Percentiles rank a stretch among this genome's conserved stretches.
Evolutionary conservation across 2,888 invertebrate species (phyloP).

Genomic region (Acronicta alni): DNA sequence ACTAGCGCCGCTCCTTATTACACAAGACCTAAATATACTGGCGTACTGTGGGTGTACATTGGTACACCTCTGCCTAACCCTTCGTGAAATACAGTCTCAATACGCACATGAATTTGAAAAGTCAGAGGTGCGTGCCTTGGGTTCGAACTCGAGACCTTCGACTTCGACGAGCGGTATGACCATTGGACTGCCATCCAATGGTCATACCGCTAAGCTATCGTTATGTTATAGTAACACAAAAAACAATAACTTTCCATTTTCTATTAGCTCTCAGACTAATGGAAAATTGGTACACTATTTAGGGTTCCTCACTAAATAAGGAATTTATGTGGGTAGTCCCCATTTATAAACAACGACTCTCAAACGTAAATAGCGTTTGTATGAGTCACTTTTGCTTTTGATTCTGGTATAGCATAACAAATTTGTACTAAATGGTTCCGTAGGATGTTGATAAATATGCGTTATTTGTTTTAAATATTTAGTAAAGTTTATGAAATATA

Average conservation of each 20-base stretch:
- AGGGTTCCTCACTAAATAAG: constrained; percentile 20
- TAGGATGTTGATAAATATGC: constrained; percentile 26
- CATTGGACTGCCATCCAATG: too few species aligned
- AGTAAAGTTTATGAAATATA: constrained; percentile 16
- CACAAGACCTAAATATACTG: too few species aligned
- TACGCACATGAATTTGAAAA: too few species aligned
- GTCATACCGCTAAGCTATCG: too few species aligned
- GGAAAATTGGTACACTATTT: constrained; percentile 9
- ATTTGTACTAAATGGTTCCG: constrained; percentile 32
- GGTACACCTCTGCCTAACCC: too few species aligned
- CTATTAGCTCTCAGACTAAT: constrained; percentile 10
- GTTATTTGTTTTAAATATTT: constrained; percentile 28
- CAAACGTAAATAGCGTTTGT: constrained; percentile 47
- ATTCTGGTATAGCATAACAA: constrained; percentile 35
- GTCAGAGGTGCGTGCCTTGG: too few species aligned
- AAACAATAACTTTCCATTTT: constrained; percentile 23
- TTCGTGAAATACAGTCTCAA: too few species aligned
- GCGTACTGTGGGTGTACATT: too few species aligned
- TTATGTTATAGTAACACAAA: background rate
- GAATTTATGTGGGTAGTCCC: constrained; percentile 37
- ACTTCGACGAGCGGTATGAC: too few species aligned
- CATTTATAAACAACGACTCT: constrained; percentile 21
- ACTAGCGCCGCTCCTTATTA: too few species aligned
- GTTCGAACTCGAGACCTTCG: too few species aligned
- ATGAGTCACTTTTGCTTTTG: constrained; percentile 57